phyloP scores from a whole-genome alignment of 2,888 invertebrate species.

The Dilophus febrilis region DNA sequence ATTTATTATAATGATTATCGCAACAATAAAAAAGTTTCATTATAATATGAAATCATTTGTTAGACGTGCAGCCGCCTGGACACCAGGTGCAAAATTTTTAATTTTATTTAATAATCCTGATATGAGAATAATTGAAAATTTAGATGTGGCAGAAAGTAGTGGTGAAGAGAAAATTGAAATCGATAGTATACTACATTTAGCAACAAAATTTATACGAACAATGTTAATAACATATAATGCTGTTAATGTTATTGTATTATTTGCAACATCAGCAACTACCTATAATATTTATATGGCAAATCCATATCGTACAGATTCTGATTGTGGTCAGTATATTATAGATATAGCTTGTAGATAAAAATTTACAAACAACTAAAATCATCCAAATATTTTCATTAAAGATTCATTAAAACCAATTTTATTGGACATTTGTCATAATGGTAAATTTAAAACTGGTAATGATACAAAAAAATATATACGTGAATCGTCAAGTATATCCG shows the following conservation, averaged over 20 bases:
- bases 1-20: too few relatives aligned
- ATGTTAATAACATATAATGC: slow-evolving; percentile 20
- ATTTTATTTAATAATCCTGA: slow-evolving; percentile 22
- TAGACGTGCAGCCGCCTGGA: slow-evolving; percentile 22
- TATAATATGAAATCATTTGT: slow-evolving; percentile 11
- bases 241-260: slow-evolving; percentile 22
- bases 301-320: slow-evolving; percentile 18
- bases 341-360: too few relatives aligned
- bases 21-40: too few relatives aligned
- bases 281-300: slow-evolving; percentile 23
- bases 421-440: slow-evolving; percentile 5
- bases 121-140: too few relatives aligned
- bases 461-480: neutral
- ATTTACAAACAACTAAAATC: neutral
- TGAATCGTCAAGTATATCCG: slow-evolving; percentile 20
- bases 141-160: too few relatives aligned
- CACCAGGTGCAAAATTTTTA: slow-evolving; percentile 25
- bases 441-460: neutral
- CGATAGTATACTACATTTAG: slow-evolving; percentile 12
- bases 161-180: neutral
- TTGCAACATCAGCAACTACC: slow-evolving; percentile 16
- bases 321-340: too few relatives aligned
- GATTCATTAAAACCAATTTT: neutral
- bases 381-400: neutral
- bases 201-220: slow-evolving; percentile 17